Evolutionary conservation across 2,113 vertebrate genomes (phyloP), one percentile per base, ranked within the genome.

Genomic region (Sporophila hypoxantha): DNA sequence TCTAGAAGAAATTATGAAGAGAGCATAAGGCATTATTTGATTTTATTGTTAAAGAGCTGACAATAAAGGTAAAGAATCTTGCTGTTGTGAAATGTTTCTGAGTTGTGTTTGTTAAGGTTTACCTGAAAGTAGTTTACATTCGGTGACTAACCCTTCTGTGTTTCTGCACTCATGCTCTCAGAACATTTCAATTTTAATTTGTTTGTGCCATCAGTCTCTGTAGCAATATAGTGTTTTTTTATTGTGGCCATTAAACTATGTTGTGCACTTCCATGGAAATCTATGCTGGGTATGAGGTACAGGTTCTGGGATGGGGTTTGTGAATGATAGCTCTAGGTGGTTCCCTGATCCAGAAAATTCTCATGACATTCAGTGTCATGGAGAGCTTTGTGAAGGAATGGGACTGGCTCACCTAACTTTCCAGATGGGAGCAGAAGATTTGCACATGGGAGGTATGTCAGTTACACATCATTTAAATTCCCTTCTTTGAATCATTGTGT

Each of bases 401-500:
- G 23, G 17, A 53, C 46, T 68, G 44, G 46, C 37, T 81, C 76
- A 66, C 34, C 30, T 53, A 73, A 30, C 56, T 78, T 88, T 83
- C 34, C 59, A 89, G 67, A 17, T 42, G 79, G 69, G 18, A 82
- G n/a, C 12, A 70, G 69, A 85, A 74, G 67, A 90, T 82, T 84
- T 88, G 37, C 80, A 76, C 6, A 9, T 49, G 49, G 68, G 59
- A 76, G 64, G 69, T 85, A 77, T 78, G 66, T 82, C 76, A 87
- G 71, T 70, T 90, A 82, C 79, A 95, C 92, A 94, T 86, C 23
- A 90, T 95, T 95, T 95, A 85, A 96, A 97, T 96, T 97, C 89
- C 91, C 94, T 94, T 95, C 92, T 95, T 95, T 96, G 95, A 97
- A 94, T 94, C 87, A 91, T 69, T 71, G 17, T 96, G 94, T 93